Percentiles rank a stretch among this genome's conserved stretches.
Evolutionary conservation across 2,888 invertebrate species (phyloP).

Genomic region (Parnassius orleans): DNA sequence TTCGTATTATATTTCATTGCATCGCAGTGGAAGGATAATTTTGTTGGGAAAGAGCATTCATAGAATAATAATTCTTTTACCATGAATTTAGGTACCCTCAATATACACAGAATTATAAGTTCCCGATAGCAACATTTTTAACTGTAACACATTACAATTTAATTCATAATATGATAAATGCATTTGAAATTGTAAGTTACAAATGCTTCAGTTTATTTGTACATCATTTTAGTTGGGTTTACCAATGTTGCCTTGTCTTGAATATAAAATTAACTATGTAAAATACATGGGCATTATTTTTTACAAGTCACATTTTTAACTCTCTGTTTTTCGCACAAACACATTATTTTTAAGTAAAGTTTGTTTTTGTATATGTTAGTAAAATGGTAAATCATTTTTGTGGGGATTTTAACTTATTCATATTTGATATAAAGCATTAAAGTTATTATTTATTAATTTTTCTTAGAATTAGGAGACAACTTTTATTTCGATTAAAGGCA

Average conservation of each 20-base stretch:
- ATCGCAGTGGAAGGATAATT: too few species aligned
- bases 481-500: slow-evolving; percentile 9
- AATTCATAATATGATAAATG: too few species aligned
- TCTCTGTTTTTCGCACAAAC: slow-evolving; percentile 17
- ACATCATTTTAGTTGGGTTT: too few species aligned
- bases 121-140: too few species aligned
- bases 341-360: neutral
- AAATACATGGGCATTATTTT: slow-evolving; percentile 7
- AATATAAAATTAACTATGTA: neutral
- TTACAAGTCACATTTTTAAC: neutral
- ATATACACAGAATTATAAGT: too few species aligned
- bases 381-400: neutral
- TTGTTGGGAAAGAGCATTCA: too few species aligned
- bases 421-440: neutral
- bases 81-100: too few species aligned
- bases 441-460: slow-evolving; percentile 22
- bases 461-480: slow-evolving; percentile 3
- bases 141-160: too few species aligned
- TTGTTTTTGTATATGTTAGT: slow-evolving; percentile 6
- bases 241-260: neutral
- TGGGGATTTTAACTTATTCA: slow-evolving; percentile 16
- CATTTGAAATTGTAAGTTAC: too few species aligned
- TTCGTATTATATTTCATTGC: too few species aligned
- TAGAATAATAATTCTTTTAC: too few species aligned
- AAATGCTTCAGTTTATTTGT: too few species aligned